A percentile compares a stretch with the other conserved stretches of the same genome.
These are phyloP conservation scores for Disparrhopalites patrizii DNA, from an alignment of 2,888 invertebrate species.

Conservation along the genomic window DNA sequence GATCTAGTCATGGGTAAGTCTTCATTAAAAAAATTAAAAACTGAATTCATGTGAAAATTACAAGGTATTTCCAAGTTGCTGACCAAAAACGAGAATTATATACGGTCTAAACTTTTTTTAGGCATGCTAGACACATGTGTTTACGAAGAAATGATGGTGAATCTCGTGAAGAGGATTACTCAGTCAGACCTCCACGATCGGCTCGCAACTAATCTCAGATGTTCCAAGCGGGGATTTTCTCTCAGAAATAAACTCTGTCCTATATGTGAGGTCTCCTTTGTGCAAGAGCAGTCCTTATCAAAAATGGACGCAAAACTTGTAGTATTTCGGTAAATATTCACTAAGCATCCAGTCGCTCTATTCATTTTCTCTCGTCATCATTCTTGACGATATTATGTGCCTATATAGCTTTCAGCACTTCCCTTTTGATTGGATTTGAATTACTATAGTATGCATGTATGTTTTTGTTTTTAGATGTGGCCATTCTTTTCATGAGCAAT, in stretches of 20 bases:
- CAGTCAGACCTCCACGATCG: conserved; percentile 65
- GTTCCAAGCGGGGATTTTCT: conserved; percentile 40
- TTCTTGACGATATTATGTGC: no score
- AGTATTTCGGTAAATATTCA: conserved; percentile 48
- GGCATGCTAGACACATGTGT: conserved; percentile 72
- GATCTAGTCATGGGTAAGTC: conserved; percentile 55
- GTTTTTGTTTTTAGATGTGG: conserved; percentile 47
- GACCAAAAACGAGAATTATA: not conserved
- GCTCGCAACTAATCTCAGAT: conserved; percentile 47
- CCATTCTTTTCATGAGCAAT: conserved; percentile 48
- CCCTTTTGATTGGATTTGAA: not conserved
- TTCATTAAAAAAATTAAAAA: no score
- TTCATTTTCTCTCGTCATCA: no score
- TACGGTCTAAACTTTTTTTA: conserved; percentile 49
- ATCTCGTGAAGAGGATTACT: conserved; percentile 63
- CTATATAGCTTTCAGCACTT: not conserved
- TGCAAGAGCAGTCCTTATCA: conserved; percentile 10
- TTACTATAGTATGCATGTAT: no score
- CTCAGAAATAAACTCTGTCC: conserved; percentile 38
- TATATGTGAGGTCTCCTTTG: conserved; percentile 37
- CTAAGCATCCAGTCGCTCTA: no score
- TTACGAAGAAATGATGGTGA: conserved; percentile 68
- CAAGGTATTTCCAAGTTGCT: not conserved
- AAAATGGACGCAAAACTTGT: conserved; percentile 38
- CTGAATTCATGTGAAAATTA: not conserved